Base-by-base conservation (phyloP, 2,797 vertebrate genomes). In the Sciurus vulgaris region DNA sequence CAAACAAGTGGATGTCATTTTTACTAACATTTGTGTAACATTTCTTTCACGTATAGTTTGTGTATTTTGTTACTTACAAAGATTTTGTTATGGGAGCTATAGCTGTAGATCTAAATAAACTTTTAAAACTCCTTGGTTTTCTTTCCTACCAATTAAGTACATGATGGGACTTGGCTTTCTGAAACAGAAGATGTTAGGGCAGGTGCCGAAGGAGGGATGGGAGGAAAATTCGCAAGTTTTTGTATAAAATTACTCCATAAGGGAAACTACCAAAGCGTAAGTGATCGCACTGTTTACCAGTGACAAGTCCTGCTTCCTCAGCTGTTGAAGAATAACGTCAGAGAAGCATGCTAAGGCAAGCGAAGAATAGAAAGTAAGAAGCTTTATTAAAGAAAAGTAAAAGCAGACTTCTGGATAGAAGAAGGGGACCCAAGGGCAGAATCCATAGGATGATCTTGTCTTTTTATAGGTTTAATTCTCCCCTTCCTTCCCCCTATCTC, bases 91-190 rank as follows among this genome's bases (percentile, higher is more conserved):
- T 47, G 30, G 67, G 56, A 85, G 51, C 72, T 86, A 72, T 20
- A 26, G 33, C 47, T 94, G 30, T 38, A 69, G 28, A 61, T 54
- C 28, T 86, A 83, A 92, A 87, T 94, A 91, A 97, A 91, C 22
- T 35, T 92, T 56, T 47, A 44, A 69, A 74, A 33, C 9, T 47
- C 56, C 6, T 61, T 88, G 26, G 22, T 76, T 91, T 93, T 93
- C n/a, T 28, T 59, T 91, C 49, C 49, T 26, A 67, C 70, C 51
- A 73, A 9, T 82, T 56, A 73, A 78, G 41, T 67, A 74, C 5
- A 30, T 11, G 26, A 90, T 54, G 35, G 22, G 54, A 6, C 63
- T 77, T n/a, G 41, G 41, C 41, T 85, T 88, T 91, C 83, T 54
- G 72, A 85, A 91, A 51, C n/a, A 47, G 49, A 63, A 69, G 85